phyloP scores from a whole-genome alignment of 2,113 vertebrate genomes.

The Rhadina sibilatrix region DNA sequence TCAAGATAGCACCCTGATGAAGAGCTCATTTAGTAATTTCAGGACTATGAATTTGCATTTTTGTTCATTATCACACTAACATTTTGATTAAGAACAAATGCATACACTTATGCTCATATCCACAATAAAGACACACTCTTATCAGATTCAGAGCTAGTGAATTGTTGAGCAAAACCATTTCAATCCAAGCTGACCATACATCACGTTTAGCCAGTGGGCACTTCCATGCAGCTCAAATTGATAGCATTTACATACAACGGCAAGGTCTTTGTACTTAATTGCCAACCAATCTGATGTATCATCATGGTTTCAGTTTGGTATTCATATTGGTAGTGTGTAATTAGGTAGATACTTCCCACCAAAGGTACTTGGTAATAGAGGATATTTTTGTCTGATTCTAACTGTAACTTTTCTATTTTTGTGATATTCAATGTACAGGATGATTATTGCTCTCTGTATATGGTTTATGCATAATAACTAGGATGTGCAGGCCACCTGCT shows the following conservation, averaged over 20 bases:
- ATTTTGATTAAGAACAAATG: background rate
- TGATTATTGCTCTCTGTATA: background rate
- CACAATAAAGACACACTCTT: background rate
- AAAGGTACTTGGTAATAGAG: background rate
- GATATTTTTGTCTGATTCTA: background rate
- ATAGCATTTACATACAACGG: background rate
- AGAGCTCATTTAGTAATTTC: background rate
- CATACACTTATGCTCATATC: background rate
- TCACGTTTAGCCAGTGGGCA: background rate
- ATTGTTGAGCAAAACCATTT: background rate
- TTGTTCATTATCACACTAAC: background rate
- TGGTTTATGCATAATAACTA: background rate
- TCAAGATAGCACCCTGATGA: background rate
- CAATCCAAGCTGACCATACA: background rate
- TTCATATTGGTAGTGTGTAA: background rate
- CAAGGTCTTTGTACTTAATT: background rate
- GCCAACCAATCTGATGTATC: background rate
- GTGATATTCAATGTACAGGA: background rate
- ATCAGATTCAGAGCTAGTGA: background rate
- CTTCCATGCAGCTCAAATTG: background rate
- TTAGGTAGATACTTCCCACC: background rate
- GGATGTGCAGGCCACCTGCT: background rate
- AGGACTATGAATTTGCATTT: background rate
- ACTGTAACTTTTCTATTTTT: background rate
- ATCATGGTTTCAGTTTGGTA: background rate